phyloP scores from a whole-genome alignment of 2,888 invertebrate genomes.

The Nomada goodeniana region DNA sequence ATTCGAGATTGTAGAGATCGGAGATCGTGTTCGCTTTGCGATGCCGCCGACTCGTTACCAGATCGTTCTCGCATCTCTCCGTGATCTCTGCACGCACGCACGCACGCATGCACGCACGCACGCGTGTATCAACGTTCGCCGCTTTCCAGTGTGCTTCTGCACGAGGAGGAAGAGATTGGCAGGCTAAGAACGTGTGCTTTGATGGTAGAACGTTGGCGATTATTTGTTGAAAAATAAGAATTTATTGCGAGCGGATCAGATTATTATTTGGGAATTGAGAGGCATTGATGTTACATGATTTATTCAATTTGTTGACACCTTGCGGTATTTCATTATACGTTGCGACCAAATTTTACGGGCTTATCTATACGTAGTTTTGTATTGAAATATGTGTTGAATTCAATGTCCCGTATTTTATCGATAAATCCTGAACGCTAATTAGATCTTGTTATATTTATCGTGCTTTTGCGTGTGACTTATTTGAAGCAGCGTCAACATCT shows the following conservation, averaged over 20 bases:
- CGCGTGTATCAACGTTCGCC: slow-evolving; percentile 14
- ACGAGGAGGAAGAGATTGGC: background rate
- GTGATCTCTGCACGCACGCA: slow-evolving; percentile 45
- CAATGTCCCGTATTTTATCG: too few relatives aligned
- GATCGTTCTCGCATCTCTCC: slow-evolving; percentile 58
- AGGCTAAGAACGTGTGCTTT: background rate
- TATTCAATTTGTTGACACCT: too few relatives aligned
- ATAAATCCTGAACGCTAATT: too few relatives aligned
- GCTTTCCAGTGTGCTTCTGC: slow-evolving; percentile 19
- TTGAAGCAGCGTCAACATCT: too few relatives aligned
- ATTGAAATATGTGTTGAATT: background rate
- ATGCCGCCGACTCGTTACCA: slow-evolving; percentile 67
- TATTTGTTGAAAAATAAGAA: background rate
- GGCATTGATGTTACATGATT: too few relatives aligned
- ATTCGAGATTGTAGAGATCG: slow-evolving; percentile 62
- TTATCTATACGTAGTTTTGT: background rate
- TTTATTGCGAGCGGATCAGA: too few relatives aligned
- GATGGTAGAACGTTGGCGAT: background rate
- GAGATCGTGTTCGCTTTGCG: slow-evolving; percentile 67
- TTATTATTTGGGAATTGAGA: too few relatives aligned
- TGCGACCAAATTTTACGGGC: background rate
- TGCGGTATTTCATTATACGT: too few relatives aligned
- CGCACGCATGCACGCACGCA: background rate
- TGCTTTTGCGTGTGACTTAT: too few relatives aligned
- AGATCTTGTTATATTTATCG: too few relatives aligned